Conservation (phyloP, 2,797 vertebrate species). For the Cossypha caffra region DNA sequence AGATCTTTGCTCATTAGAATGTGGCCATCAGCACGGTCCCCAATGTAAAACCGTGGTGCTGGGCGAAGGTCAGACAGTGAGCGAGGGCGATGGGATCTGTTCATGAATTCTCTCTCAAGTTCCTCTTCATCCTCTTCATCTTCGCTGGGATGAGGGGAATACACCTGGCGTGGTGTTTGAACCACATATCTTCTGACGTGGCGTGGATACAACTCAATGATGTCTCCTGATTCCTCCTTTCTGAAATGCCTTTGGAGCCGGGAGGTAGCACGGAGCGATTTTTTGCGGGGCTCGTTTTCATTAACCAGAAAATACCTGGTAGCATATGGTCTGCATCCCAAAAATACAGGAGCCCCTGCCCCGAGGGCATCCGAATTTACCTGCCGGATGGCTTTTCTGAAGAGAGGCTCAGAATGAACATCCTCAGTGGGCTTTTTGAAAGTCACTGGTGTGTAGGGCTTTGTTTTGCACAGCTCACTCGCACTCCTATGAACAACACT, state of each 20-base stretch:
- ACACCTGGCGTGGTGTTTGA: slow-evolving; percentile 51
- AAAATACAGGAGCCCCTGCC: slow-evolving; percentile 69
- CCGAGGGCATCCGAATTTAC: slow-evolving; percentile 64
- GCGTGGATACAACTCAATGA: slow-evolving; percentile 83
- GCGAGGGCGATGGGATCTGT: slow-evolving; percentile 70
- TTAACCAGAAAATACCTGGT: slow-evolving; percentile 86
- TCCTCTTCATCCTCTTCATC: slow-evolving; percentile 82
- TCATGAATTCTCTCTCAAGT: slow-evolving; percentile 52
- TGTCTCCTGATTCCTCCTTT: slow-evolving; percentile 76
- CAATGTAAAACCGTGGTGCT: slow-evolving; percentile 82
- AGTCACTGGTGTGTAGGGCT: slow-evolving; percentile 73
- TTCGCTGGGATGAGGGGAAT: slow-evolving; percentile 83
- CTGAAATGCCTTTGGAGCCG: slow-evolving; percentile 83
- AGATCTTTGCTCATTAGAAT: slow-evolving; percentile 61
- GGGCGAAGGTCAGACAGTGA: slow-evolving; percentile 84
- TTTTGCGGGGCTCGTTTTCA: slow-evolving; percentile 82
- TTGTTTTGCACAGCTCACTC: slow-evolving; percentile 76
- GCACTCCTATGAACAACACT: slow-evolving; percentile 69
- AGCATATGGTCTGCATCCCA: slow-evolving; percentile 70
- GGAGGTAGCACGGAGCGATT: slow-evolving; percentile 76
- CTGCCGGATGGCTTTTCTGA: slow-evolving; percentile 80
- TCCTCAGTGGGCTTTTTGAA: slow-evolving; percentile 70
- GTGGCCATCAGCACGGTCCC: slow-evolving; percentile 75
- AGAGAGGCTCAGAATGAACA: slow-evolving; percentile 84
- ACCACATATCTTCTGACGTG: slow-evolving; percentile 77